Evolutionary conservation across 2,113 vertebrate genomes (phyloP), one percentile per base, ranked within the genome.

Genomic region (Prunella himalayana): DNA sequence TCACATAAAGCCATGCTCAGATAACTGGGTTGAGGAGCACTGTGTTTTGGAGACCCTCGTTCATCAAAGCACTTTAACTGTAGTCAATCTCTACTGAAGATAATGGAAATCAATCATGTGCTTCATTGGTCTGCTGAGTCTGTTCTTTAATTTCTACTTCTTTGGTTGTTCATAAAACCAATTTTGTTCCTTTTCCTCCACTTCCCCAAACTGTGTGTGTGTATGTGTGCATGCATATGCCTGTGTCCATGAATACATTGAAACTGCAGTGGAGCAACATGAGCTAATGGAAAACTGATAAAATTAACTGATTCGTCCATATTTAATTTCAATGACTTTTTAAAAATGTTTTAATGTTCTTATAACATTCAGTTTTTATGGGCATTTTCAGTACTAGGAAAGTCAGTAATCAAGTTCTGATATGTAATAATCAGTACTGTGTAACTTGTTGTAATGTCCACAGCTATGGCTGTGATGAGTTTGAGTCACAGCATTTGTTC

Each of bases 51-150:
- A n/a, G 61, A 53, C 41, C 49, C 33, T 39, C 1, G 3, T 61
- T 85, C 73, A 72, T 47, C 45, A 85, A 47, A 94, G n/a, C 44
- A 11, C 45, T 79, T 75, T 6, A 73, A 51, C 47, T 3, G 2
- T 33, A 53, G 57, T 57, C 25, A 61, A 13, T 57, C 53, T 87
- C 33, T n/a, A 3, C 41, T 69, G 57, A 64, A 91, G 66, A 20
- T 31, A 87, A 65, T 0, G 7, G 42, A 45, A 92, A 71, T 78
- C 44, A 90, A 23, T 59, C 35, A 73, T 21, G 56, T 86, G 22
- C 42, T 83, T 77, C 76, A 81, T 27, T 76, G 69, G 25, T 79
- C 90, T 95, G n/a, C 79, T 82, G 76, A 94, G 49, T 70, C 51
- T 65, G 37, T 83, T 86, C 31, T 72, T 92, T 66, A 65, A 86